Evolutionary conservation across 1,140 invertebrate genomes (phyloP).

Genomic region (Homarus americanus): DNA sequence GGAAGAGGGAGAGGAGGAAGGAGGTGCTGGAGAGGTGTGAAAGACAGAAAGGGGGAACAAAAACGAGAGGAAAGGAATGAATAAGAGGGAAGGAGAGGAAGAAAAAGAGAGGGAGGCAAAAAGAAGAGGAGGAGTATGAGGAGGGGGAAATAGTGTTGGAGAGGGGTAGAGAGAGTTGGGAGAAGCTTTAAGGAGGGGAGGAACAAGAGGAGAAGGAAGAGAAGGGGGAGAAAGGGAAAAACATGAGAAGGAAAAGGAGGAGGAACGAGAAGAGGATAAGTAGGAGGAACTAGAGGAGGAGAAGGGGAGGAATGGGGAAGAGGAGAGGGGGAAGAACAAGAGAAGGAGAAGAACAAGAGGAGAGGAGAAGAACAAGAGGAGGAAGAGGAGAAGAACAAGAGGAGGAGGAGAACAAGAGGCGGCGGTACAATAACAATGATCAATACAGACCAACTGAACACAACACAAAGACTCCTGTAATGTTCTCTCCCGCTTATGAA

Average conservation of each 20-base stretch:
- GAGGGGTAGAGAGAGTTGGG: neutral
- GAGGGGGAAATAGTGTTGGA: neutral
- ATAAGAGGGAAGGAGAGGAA: neutral
- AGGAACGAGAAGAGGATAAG: neutral
- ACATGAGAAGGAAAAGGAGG: neutral
- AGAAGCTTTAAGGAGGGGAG: neutral
- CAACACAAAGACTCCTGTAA: no score
- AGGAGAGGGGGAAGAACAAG: neutral
- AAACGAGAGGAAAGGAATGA: neutral
- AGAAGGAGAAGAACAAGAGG: neutral
- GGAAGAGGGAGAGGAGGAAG: neutral
- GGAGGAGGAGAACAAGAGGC: no score
- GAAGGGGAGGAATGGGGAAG: neutral
- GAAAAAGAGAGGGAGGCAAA: neutral
- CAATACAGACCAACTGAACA: no score
- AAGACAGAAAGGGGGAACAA: neutral
- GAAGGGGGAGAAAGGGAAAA: neutral
- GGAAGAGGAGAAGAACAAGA: neutral
- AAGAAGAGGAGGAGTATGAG: neutral
- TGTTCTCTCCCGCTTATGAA: no score
- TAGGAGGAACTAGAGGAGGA: neutral
- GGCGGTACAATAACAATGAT: no score
- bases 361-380: neutral
- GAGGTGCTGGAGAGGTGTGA: conserved; percentile 1
- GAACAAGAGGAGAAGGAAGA: neutral